A percentile compares a stretch with the other conserved stretches of the same genome.
These are phyloP conservation scores for Artibeus lituratus DNA, from an alignment of 2,797 vertebrate species.

Conservation along the genomic window DNA sequence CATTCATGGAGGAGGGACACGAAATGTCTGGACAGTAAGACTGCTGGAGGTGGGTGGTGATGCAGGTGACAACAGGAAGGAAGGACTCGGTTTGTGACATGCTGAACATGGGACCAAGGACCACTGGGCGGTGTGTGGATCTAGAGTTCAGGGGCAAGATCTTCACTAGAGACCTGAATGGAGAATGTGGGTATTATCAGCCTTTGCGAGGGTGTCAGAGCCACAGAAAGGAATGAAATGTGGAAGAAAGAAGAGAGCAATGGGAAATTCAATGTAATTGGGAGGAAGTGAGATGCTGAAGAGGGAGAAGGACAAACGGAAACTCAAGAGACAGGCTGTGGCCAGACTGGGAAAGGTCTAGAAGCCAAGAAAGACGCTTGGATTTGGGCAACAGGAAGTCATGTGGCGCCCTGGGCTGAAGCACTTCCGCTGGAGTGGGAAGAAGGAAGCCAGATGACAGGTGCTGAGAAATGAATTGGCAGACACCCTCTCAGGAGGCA, in stretches of 20 bases:
- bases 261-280: neutral
- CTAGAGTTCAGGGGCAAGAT: neutral
- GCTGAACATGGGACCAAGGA: rapidly evolving
- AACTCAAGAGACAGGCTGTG: slow-evolving; percentile 43
- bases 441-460: slow-evolving; percentile 35
- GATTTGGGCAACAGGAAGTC: slow-evolving; percentile 54
- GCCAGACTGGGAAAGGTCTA: slow-evolving; percentile 24
- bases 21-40: neutral
- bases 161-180: neutral
- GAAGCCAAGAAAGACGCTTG: slow-evolving; percentile 16
- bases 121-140: neutral
- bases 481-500: slow-evolving; percentile 50
- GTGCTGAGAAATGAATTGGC: slow-evolving; percentile 44
- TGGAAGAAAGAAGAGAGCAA: neutral
- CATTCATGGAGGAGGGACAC: neutral
- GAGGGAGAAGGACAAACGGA: neutral
- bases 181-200: neutral
- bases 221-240: neutral
- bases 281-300: neutral
- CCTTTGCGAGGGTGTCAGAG: neutral
- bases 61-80: neutral
- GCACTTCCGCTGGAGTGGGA: neutral
- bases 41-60: rapidly evolving
- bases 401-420: slow-evolving; percentile 16
- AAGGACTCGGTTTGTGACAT: neutral